A percentile compares a stretch with the other conserved stretches of the same genome.
Conservation (phyloP, 2,113 vertebrate genomes). For the Pardalotus punctatus region DNA sequence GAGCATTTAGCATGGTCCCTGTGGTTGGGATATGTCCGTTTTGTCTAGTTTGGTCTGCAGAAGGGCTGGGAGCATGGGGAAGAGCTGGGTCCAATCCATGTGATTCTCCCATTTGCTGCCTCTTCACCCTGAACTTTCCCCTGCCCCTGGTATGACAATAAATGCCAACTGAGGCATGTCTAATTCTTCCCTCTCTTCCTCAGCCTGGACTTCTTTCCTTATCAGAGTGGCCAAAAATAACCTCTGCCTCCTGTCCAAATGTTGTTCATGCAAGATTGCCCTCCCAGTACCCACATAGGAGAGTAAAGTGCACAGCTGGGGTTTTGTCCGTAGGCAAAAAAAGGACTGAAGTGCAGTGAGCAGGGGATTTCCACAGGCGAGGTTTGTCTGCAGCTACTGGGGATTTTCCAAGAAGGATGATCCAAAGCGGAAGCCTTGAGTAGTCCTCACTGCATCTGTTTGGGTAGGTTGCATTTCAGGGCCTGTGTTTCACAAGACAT, state of each 20-base stretch:
- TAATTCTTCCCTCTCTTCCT: neutral
- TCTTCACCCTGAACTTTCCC: neutral
- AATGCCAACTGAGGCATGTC: neutral
- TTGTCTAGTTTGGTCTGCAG: neutral
- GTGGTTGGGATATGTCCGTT: neutral
- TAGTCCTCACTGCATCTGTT: neutral
- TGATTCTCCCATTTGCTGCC: neutral
- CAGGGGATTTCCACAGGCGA: neutral
- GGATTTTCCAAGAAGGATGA: neutral
- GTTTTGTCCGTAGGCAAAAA: neutral
- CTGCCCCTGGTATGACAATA: neutral
- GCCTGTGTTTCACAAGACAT: neutral
- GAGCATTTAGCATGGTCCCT: neutral
- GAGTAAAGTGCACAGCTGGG: neutral
- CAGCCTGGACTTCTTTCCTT: neutral
- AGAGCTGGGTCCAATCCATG: neutral
- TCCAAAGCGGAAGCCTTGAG: neutral
- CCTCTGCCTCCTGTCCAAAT: neutral
- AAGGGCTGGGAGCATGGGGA: neutral
- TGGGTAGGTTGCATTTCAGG: neutral
- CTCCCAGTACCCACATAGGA: rapidly evolving
- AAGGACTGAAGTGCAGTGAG: neutral
- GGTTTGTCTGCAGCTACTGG: neutral
- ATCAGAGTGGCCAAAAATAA: neutral
- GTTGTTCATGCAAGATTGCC: neutral